Conservation (phyloP, 2,113 vertebrate genomes). For the Saimiri boliviensis region DNA sequence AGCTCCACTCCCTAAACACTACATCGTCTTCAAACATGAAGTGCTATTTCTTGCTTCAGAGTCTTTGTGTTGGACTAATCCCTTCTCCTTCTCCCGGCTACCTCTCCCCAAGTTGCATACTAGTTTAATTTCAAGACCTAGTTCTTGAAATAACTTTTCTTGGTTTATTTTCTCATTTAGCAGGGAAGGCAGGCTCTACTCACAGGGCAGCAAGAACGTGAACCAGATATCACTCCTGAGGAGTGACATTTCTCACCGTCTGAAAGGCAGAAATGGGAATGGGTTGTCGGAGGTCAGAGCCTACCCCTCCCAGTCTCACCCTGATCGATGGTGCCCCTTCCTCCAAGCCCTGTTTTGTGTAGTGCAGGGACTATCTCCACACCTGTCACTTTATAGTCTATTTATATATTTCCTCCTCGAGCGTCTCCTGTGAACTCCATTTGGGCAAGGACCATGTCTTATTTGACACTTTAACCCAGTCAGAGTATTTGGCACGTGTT, state of each 20-base stretch:
- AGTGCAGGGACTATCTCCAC: rapidly evolving
- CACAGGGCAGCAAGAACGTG: not conserved
- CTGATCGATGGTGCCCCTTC: rapidly evolving
- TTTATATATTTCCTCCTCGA: no score
- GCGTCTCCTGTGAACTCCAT: not conserved
- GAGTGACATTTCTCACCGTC: not conserved
- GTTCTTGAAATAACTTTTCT: not conserved
- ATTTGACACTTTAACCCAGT: not conserved
- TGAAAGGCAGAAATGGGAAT: no score
- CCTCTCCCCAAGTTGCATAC: not conserved
- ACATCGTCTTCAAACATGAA: rapidly evolving
- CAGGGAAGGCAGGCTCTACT: not conserved
- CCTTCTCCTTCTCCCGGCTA: not conserved
- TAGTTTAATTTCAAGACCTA: not conserved
- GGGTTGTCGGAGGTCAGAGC: rapidly evolving
- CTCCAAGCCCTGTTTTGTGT: not conserved
- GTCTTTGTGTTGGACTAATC: not conserved
- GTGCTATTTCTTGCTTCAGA: not conserved
- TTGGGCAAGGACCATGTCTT: not conserved
- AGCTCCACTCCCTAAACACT: not conserved
- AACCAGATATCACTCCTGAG: not conserved
- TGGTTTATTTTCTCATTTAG: not conserved
- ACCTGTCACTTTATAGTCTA: no score
- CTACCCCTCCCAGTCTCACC: not conserved
- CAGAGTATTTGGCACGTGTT: not conserved